Evolutionary conservation across 2,113 vertebrate genomes (phyloP), one percentile per base, ranked within the genome.

Genomic region (Pelecanus crispus): DNA sequence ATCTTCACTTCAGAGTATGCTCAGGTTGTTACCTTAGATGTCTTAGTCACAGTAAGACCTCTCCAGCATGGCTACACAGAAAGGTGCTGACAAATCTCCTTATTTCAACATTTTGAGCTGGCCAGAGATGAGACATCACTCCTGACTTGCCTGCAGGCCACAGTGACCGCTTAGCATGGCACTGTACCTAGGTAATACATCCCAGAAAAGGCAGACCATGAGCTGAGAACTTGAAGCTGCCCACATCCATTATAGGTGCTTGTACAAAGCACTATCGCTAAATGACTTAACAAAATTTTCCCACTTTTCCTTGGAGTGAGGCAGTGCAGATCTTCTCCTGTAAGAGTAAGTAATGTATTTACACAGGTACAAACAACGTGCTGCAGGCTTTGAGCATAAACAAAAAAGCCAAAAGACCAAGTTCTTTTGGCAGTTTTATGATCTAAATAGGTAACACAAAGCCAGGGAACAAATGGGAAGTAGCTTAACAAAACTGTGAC

Each of bases 141-240:
- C 75, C 42, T 73, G 50, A 84, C 34, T 83, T 79, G 73, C 42
- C 56, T 85, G 73, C 73, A 79, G 82, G 58, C 53, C 88, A 52
- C 40, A 8, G 3, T 85, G 67, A 90, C 80, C 58, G 77, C 53
- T 56, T 53, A 77, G 40, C 45, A 50, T 9, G 40, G 86, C 63
- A 53, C 63, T 11, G 32, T n/a, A 70, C 72, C 12, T 9, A 70
- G 9, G n/a, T n/a, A 81, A 31, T 24, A 47, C 0, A 0, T 24
- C 55, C 86, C 50, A 50, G 63, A 91, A 95, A 94, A 45, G 32
- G 45, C 53, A 94, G 36, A 49, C 7, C 29, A 5, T 5, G 6
- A 65, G 15, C 44, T 40, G 63, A 94, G 36, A 88, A 73, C 53
- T 34, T 65, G 61, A 93, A 80, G 63, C 66, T 83, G 45, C 25